Evolutionary conservation across 2,113 vertebrate species (phyloP).

Genomic region (Gymnarchus niloticus): DNA sequence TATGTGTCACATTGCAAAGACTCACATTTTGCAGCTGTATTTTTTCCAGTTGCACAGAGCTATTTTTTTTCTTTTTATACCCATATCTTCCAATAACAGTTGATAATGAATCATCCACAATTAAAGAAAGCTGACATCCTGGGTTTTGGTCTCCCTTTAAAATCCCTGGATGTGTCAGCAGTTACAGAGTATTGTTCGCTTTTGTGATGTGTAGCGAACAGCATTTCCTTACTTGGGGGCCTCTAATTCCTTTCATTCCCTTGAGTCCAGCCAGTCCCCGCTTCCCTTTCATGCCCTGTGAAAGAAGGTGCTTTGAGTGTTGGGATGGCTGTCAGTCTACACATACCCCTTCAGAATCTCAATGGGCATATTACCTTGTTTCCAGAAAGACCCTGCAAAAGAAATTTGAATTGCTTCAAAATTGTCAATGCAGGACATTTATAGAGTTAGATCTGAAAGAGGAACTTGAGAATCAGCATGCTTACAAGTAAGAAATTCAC

Average conservation of each 20-base stretch:
- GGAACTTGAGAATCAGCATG: not conserved
- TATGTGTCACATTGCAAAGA: not conserved
- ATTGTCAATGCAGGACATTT: not conserved
- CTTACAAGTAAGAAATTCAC: not conserved
- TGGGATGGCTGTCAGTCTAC: slow-evolving; percentile 15
- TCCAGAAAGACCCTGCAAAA: slow-evolving; percentile 55
- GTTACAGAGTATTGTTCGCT: not conserved
- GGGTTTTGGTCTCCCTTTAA: not conserved
- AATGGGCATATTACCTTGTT: slow-evolving; percentile 48
- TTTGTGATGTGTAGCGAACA: not conserved
- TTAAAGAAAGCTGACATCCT: not conserved
- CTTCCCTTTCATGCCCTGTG: slow-evolving; percentile 59
- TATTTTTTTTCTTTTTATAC: not conserved
- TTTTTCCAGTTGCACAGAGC: not conserved
- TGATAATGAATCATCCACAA: not conserved
- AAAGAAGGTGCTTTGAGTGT: not conserved
- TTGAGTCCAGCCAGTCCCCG: slow-evolving; percentile 51
- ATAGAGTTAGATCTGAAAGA: not conserved
- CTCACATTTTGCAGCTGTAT: not conserved
- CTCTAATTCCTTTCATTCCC: slow-evolving; percentile 55
- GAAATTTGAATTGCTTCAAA: slow-evolving; percentile 17
- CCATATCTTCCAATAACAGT: not conserved
- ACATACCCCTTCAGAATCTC: not conserved
- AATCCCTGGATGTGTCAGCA: not conserved
- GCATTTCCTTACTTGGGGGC: slow-evolving; percentile 51